Base-by-base conservation (phyloP, 2,888 invertebrate species). In the Chrysodeixis includens region DNA sequence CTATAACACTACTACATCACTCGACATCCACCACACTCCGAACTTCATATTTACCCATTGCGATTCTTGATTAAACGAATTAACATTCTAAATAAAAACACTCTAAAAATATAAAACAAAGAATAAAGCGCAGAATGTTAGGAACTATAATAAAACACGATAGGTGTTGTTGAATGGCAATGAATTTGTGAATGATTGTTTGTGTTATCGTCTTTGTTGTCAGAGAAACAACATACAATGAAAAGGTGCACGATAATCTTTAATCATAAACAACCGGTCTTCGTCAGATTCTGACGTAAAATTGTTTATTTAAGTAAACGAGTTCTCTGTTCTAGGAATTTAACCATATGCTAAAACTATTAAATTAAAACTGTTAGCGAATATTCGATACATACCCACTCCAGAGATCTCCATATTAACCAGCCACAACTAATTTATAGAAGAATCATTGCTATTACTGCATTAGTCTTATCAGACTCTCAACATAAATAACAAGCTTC, bases 351-450 rank as follows among this genome's bases (percentile, higher is more conserved):
- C 16, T 63, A 49, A 56, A 63, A 69, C 56, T 66, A 74, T 72
- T 72, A 54, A 71, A 64, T 69, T 73, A 73, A 60, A 76, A 52
- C 66, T 70, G 66, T 69, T 74, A 63, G 73, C 69, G 75, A 73
- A 70, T 73, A 69, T 62, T 60, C 61, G 56, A 64, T 73, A 81
- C 87, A 79, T 90, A 93, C 93, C 94, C 81, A 91, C 72, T 69
- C 93, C 93, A 81, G 94, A 88, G 76, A 92, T 83, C 83, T 93
- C 94, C 94, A 94, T 93, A 83, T 78, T 88, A 86, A 64, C 68
- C 63, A 72, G 66, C 62, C 56, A 55, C 9, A 53, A 51, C 22
- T 44, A 70, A 70, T 44, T 62, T 71, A 76, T 68, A 20, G 54
- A 16, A 53, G 44, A 61, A 73, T 44, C 78, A 79, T 79, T 51